These are phyloP conservation scores for Zaprionus lachaisei DNA, from an alignment of 1,140 invertebrate genomes.

Conservation along the genomic window DNA sequence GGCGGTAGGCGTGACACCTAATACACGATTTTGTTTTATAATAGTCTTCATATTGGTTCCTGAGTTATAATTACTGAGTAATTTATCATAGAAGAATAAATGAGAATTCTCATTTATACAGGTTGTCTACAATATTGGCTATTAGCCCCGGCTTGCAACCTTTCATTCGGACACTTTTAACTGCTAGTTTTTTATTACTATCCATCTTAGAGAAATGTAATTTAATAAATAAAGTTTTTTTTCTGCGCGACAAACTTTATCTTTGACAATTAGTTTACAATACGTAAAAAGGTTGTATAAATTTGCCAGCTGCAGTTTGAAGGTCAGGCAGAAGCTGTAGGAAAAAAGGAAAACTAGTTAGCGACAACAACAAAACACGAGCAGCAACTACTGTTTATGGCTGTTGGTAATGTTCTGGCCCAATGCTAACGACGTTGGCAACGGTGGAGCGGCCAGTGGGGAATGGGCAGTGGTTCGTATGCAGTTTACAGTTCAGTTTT, in stretches of 20 bases:
- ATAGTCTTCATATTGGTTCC: neutral
- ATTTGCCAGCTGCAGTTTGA: conserved; percentile 1
- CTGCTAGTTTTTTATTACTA: neutral
- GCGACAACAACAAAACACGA: neutral
- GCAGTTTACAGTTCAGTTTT: conserved; percentile 10
- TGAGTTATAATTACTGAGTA: neutral
- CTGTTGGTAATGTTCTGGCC: conserved; percentile 46
- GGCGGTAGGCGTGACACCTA: too few relatives aligned
- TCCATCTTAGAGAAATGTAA: neutral
- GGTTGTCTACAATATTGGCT: neutral
- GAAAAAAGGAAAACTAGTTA: conserved; percentile 20
- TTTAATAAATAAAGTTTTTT: conserved; percentile 8
- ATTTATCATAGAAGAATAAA: neutral
- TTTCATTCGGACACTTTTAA: neutral
- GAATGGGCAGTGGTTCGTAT: neutral
- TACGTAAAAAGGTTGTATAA: conserved; percentile 9
- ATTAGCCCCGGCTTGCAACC: too few relatives aligned
- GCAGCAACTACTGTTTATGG: conserved; percentile 39
- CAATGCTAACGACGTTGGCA: conserved; percentile 74
- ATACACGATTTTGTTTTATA: too few relatives aligned
- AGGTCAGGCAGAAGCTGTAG: conserved; percentile 19
- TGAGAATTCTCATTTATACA: neutral
- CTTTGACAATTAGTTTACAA: conserved; percentile 21
- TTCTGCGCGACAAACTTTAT: conserved; percentile 8
- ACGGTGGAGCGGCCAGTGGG: neutral